Base-by-base conservation (phyloP, 2,888 invertebrate species). In the Eupithecia exiguata region DNA sequence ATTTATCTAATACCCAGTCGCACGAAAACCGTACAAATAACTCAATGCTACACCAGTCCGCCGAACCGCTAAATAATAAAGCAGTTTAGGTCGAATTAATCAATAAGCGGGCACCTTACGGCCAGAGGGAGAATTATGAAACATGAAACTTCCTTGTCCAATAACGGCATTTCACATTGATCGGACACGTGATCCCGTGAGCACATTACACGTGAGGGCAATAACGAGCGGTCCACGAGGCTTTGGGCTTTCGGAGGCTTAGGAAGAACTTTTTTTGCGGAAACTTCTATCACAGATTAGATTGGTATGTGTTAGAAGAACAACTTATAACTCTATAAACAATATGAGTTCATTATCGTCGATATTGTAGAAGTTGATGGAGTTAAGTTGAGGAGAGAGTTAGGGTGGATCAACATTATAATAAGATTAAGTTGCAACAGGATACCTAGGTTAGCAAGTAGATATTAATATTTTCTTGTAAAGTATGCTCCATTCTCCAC, bases 141-240 rank as follows among this genome's bases (percentile, higher is more conserved):
- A 53, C 30, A 63, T 40, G 49, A 49, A 70, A 74, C 63, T 53
- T 63, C n/a, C 70, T 35, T 43, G 38, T 68, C 49, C 38, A 68
- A 69, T 69, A 72, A 62, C 70, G 68, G 63, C 46, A 61, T n/a
- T 30, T 38, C 66, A 66, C 58, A 71, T 75, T 74, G 68, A 67
- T 79, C 81, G 82, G 61, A 14, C 69, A 74, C 74, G 74, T 74
- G 74, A 49, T 65, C 49, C 58, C 69, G 38, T 46, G 58, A 40
- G 25, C 25, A 65, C 38, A 36, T 36, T 65, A n/a, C 36, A 72
- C 75, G 72, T 75, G 68, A 63, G 40, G 36, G 21, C 14, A 63
- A 53, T 74, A 74, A 68, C 21, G 58, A 74, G 61, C 30, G 30
- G 30, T 1, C 53, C 69, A 72, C 53, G 67, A 49, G 46, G 40